Evolutionary conservation across 1,140 invertebrate species (phyloP).

Genomic region (Lasaia peninsularis): DNA sequence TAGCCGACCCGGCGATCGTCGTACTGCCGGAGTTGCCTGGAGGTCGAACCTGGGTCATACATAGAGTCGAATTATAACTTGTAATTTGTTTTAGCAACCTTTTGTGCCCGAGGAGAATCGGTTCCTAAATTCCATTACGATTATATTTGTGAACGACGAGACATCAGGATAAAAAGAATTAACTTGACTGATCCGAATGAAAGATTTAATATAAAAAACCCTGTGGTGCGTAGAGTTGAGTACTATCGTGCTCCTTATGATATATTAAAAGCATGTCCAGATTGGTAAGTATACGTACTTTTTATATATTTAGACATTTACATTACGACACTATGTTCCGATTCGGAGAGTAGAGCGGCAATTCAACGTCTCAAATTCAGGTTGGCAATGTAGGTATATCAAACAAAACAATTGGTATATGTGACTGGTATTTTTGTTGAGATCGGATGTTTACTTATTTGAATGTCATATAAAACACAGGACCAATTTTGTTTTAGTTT

Average conservation of each 20-base stretch:
- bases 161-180: slow-evolving; percentile 55
- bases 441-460: too few species aligned
- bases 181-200: slow-evolving; percentile 65
- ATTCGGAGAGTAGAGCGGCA: too few species aligned
- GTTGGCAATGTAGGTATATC: too few species aligned
- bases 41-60: too few species aligned
- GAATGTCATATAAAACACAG: too few species aligned
- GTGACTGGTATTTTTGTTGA: too few species aligned
- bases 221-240: slow-evolving; percentile 56
- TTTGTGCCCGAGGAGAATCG: slow-evolving; percentile 57
- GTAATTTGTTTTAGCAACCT: slow-evolving; percentile 37
- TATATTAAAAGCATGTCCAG: slow-evolving; percentile 62
- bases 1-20: too few species aligned
- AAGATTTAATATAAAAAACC: slow-evolving; percentile 61
- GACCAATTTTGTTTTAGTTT: too few species aligned
- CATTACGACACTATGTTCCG: neutral
- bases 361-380: too few species aligned
- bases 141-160: slow-evolving; percentile 63
- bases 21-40: too few species aligned
- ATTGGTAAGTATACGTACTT: slow-evolving; percentile 44
- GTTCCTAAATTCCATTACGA: slow-evolving; percentile 68
- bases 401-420: too few species aligned
- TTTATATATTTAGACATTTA: neutral
- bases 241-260: slow-evolving; percentile 64
- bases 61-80: too few species aligned